Base-by-base conservation (phyloP, 2,113 vertebrate genomes). In the Pleuronectes platessa region DNA sequence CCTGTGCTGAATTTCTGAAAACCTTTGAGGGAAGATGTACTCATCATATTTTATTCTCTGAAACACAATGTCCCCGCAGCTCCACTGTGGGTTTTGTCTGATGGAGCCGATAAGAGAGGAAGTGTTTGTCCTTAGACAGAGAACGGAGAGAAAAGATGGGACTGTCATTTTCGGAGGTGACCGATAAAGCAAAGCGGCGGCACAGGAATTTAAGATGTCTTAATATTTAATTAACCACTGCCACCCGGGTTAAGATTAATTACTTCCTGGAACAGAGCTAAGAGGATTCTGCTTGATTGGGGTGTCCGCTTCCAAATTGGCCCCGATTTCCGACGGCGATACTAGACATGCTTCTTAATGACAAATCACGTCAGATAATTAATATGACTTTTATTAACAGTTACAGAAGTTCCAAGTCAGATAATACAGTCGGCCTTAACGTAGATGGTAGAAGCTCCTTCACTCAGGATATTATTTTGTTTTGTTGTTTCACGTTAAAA, bases 181-280 rank as follows among this genome's bases (percentile, higher is more conserved):
- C 83, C 12, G 74, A 87, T 86, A 82, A 87, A 87, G 84, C 59
- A 78, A 76, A 80, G 68, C 7, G 74, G 67, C 47, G 12, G 71
- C 15, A 6, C 26, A 47, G 77, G 66, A 74, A 72, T 90, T 88
- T 86, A 90, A 85, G 72, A 42, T 71, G 72, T 84, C 72, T 88
- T 70, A 78, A 68, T 88, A 83, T 91, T 93, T 91, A 91, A 93
- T 92, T 86, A 92, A 82, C 53, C 63, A 60, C 47, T 64, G 72
- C 49, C 89, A 66, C 74, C 66, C 65, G 84, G 87, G 88, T 92
- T 83, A 59, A 83, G 68, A 89, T 83, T 78, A 90, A 92, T 89
- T 83, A 84, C 24, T 27, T 84, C 68, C 84, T 73, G 55, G 62
- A 86, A 77, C 59, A 55, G 56, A 75, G 75, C 17, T 42, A 67